Evolutionary conservation across 2,113 vertebrate species (phyloP), one percentile per base, ranked within the genome.

Genomic region (Caloenas nicobarica): DNA sequence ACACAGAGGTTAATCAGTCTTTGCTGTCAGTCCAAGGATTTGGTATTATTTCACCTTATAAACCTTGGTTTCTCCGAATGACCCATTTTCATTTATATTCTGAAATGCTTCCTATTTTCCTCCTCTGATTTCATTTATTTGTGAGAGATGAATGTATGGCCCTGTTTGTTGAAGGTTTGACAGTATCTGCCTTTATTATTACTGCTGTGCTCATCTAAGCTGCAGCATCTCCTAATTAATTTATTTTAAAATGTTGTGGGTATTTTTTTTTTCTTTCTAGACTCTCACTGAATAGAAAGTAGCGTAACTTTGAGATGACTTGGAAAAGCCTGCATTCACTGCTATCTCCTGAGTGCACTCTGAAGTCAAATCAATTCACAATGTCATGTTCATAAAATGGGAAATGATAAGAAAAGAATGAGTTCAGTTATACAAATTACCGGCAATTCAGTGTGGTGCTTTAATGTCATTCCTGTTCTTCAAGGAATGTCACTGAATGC

Each of bases 401-500:
- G 81, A 96, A 95, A 96, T 82, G 83, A 87, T 80, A 94, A 93
- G 91, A 92, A 94, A 95, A 92, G 95, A 92, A 94, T 87, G 86
- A 96, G 66, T 89, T 94, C 88, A 95, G 91, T 89, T 95, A 70
- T 79, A 96, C 95, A 96, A 96, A 97, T 94, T 77, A 93, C 95
- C 81, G 82, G 91, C 92, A 91, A 80, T 95, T 95, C 91, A 85
- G 46, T 10, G 79, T 2, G 1, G 92, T 31, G 86, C 88, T 92
- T 94, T 93, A 91, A 94, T 93, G 96, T 70, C 86, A 89, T 79
- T 91, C 92, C 73, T 66, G 86, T 58, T 93, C 88, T 93, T 92
- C 89, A 73, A 85, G 80, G 70, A 46, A 93, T 89, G 83, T 82
- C 86, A 91, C 73, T 7, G 50, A 94, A 81, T 11, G 53, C 51